phyloP scores from a whole-genome alignment of 2,113 vertebrate species.

The Mesoclemmys tuberculata region DNA sequence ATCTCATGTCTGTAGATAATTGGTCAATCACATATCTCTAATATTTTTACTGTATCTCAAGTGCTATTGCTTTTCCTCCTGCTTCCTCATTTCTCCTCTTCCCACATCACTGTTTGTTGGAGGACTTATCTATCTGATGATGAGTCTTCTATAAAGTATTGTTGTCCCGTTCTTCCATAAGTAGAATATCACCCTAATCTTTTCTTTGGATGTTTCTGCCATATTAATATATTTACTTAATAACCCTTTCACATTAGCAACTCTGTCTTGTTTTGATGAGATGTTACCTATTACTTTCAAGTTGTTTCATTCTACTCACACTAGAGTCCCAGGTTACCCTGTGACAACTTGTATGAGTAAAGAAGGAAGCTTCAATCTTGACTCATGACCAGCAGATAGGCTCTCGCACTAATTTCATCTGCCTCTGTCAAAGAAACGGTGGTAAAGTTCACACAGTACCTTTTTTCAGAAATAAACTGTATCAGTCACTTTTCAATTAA shows the following conservation, averaged over 20 bases:
- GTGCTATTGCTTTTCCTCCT: neutral
- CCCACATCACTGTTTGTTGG: neutral
- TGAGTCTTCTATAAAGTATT: neutral
- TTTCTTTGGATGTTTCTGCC: neutral
- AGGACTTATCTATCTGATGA: neutral
- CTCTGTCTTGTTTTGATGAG: neutral
- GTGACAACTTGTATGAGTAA: slow-evolving; percentile 19
- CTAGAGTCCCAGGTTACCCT: neutral
- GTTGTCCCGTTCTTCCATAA: neutral
- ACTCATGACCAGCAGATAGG: slow-evolving; percentile 5
- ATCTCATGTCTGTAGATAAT: neutral
- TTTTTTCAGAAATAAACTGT: neutral
- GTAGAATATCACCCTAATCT: neutral
- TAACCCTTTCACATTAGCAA: neutral
- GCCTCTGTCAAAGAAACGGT: neutral
- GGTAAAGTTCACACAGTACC: neutral
- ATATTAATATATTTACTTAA: neutral
- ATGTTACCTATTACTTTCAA: slow-evolving; percentile 7
- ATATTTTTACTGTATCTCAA: neutral
- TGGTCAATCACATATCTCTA: neutral
- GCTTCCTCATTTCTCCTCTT: neutral
- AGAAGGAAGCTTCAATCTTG: slow-evolving; percentile 21
- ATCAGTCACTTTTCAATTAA: neutral
- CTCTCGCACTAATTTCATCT: slow-evolving; percentile 25
- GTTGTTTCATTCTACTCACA: neutral